Base-by-base conservation (phyloP, 2,797 vertebrate genomes). In the Malurus splendens region DNA sequence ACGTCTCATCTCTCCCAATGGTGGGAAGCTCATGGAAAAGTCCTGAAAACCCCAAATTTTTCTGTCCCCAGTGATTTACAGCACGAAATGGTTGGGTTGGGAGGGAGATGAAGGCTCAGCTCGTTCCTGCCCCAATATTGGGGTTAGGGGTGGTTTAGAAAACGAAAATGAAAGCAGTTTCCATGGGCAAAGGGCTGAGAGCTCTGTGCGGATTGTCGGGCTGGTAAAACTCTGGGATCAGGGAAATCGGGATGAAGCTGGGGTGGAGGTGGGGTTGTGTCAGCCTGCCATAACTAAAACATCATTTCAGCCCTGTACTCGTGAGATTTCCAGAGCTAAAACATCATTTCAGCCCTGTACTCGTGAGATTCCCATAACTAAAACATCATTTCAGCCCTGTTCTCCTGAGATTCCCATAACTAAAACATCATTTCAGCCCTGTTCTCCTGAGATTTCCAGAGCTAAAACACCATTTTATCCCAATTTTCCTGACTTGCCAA, bases 1-100 rank as follows among this genome's bases (percentile, higher is more conserved):
- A 91, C 89, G 87, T 84, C 86, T 80, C 82, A 62, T 93, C 94
- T 75, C 86, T 70, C 47, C 86, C 7, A 55, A 27, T 64, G 33
- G 60, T 27, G 87, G 73, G 64, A 50, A 91, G 27, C 22, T 65
- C 82, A 47, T 0, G 1, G 86, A 75, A 87, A 91, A 83, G 78
- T 45, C 79, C 45, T 18, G 61, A 55, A 87, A 90, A 48, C 27
- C 82, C 82, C 73, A 45, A 82, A 90, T 72, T 68, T 27, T 82
- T 73, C 15, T n/a, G 6, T 39, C 23, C 38, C 4, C 74, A 56
- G 67, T 41, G 91, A 50, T 64, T 56, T 68, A 23, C 67, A 44
- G 6, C 45, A 8, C 42, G 42, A 68, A 3, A 22, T 19, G 84
- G 42, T 1, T 23, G 75, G 47, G 25, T 6, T 6, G 54, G 66